Evolutionary conservation across 2,113 vertebrate genomes (phyloP), one percentile per base, ranked within the genome.

Genomic region (Baryphthengus martii): DNA sequence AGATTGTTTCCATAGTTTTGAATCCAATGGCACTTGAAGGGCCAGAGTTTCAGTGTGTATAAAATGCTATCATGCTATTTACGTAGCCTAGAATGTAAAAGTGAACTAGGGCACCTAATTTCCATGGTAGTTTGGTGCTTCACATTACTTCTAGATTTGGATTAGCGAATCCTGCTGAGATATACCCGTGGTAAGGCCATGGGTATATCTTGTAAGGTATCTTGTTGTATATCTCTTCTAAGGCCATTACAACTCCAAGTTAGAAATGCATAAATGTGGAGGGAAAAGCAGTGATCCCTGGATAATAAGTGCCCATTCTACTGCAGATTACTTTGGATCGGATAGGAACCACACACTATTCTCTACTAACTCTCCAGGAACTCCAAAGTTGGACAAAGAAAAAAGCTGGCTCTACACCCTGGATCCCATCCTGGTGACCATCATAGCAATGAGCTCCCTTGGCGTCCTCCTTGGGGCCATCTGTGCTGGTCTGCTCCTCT

Each of bases 381-480:
- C 98, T 15, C 96, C 98, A 0, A 98, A 98, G 39, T 98, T 99
- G 8, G 98, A 99, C 95, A 99, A 98, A 83, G 99, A 99, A 93
- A 99, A 99, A 90, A 99, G 97, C 97, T 99, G 99, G 99, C 98
- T 99, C 5, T 99, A 99, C 97, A 99, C 99, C 0, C 97, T 99
- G 92, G 99, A 99, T 85, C 99, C 99, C 75, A 99, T 99, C 96
- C 98, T 99, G 88, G 99, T 99, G 92, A 99, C 99, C 97, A 99
- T 99, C 97, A 99, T 99, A n/a, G 99, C 99, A 13, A 99, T 99
- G 99, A 99, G 99, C 96, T 99, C 99, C 0, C 97, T 99, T 1
- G 99, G 99, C 0, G 99, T 99, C 47, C 98, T 99, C 73, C 97
- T 99, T 2, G 99, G 99, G 1, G 99, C 99, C 20, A 98, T 99